phyloP scores from a whole-genome alignment of 1,140 invertebrate genomes.

The Drosophila persimilis region DNA sequence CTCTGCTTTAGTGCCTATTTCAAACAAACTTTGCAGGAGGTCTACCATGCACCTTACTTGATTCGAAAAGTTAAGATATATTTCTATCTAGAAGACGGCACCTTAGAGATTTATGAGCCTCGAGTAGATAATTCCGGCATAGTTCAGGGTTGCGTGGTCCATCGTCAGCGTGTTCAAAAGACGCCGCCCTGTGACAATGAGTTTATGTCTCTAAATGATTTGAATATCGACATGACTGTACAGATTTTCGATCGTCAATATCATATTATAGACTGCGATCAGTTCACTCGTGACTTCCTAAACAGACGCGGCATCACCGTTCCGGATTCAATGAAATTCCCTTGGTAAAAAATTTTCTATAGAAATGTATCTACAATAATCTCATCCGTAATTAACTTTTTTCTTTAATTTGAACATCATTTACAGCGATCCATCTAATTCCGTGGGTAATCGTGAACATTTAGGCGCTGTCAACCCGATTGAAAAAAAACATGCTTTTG shows the following conservation, averaged over 20 bases:
- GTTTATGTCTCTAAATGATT: constrained; percentile 69
- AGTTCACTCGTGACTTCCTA: constrained; percentile 92
- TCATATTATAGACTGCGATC: constrained; percentile 91
- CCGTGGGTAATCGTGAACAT: constrained; percentile 71
- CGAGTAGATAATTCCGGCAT: constrained; percentile 89
- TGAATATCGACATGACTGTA: constrained; percentile 73
- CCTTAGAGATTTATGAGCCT: constrained; percentile 91
- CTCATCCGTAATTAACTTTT: constrained; percentile 48
- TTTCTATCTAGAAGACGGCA: constrained; percentile 96
- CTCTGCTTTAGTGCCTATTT: constrained; percentile 93
- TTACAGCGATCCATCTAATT: constrained; percentile 84
- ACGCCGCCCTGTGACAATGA: constrained; percentile 71
- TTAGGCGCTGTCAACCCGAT: constrained; percentile 15
- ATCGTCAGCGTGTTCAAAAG: constrained; percentile 69
- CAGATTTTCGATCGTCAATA: constrained; percentile 77
- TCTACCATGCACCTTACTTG: constrained; percentile 86
- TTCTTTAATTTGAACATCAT: neutral
- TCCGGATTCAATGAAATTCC: constrained; percentile 85
- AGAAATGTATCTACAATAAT: too few relatives aligned
- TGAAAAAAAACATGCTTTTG: constrained; percentile 83
- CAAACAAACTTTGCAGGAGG: constrained; percentile 91
- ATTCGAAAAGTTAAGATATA: constrained; percentile 92
- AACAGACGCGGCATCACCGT: constrained; percentile 92
- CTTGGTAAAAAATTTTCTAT: constrained; percentile 43
- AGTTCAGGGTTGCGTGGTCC: constrained; percentile 86